Evolutionary conservation across 2,797 vertebrate genomes (phyloP).

Genomic region (Erpetoichthys calabaricus): DNA sequence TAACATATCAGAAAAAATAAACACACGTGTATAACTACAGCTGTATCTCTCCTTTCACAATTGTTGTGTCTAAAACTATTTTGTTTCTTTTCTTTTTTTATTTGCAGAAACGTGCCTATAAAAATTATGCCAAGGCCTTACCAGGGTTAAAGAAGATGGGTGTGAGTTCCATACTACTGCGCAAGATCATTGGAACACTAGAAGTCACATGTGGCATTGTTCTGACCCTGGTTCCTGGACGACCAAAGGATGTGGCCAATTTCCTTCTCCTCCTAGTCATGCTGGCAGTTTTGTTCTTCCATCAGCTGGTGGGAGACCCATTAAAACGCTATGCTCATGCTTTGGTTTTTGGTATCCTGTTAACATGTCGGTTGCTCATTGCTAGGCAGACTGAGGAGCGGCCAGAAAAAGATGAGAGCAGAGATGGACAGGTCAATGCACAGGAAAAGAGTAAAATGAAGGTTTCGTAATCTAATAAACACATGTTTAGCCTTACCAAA

Average conservation of each 20-base stretch:
- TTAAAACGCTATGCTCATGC: slow-evolving; percentile 92
- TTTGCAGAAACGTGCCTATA: slow-evolving; percentile 91
- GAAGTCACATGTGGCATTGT: slow-evolving; percentile 88
- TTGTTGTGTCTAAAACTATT: slow-evolving; percentile 12
- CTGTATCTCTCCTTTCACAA: background rate
- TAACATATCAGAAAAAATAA: no score
- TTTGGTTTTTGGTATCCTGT: slow-evolving; percentile 92
- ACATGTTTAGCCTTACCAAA: slow-evolving; percentile 5
- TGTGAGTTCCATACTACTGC: slow-evolving; percentile 83
- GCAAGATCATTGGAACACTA: slow-evolving; percentile 87
- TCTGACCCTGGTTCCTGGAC: slow-evolving; percentile 84
- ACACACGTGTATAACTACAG: no score
- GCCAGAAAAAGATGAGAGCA: slow-evolving; percentile 50
- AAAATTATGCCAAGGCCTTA: slow-evolving; percentile 88
- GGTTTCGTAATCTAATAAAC: slow-evolving; percentile 57
- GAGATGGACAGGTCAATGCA: slow-evolving; percentile 53
- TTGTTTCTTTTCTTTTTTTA: slow-evolving; percentile 3
- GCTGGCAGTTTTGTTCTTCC: slow-evolving; percentile 89
- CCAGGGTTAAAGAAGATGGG: slow-evolving; percentile 90
- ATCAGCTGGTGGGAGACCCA: slow-evolving; percentile 92
- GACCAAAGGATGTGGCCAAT: slow-evolving; percentile 92
- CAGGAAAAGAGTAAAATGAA: slow-evolving; percentile 92
- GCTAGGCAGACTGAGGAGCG: slow-evolving; percentile 88
- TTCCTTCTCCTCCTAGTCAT: slow-evolving; percentile 88
- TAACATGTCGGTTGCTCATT: slow-evolving; percentile 89